These are phyloP conservation scores for Epinephelus fuscoguttatus DNA, from an alignment of 2,113 vertebrate species.

Conservation along the genomic window DNA sequence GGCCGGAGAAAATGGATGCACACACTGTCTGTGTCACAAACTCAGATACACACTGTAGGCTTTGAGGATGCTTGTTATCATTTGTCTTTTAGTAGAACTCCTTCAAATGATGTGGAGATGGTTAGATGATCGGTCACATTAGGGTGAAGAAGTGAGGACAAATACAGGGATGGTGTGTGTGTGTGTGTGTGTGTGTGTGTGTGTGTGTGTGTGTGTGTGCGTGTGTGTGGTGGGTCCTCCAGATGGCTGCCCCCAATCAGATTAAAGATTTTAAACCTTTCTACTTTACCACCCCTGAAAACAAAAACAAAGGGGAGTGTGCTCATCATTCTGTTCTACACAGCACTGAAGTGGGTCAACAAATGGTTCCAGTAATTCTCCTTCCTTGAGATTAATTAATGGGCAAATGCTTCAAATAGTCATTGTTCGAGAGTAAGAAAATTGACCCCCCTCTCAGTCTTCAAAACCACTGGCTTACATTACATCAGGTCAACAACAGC, in stretches of 20 bases:
- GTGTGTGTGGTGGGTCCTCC: background rate
- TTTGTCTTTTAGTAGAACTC: background rate
- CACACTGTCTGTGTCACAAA: background rate
- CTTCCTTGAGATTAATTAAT: conserved; percentile 5
- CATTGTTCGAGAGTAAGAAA: background rate
- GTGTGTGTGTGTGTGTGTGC: background rate
- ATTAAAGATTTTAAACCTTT: conserved; percentile 42
- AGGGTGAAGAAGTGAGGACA: background rate
- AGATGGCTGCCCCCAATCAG: conserved; percentile 47
- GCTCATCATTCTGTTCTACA: no score
- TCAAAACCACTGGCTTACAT: background rate
- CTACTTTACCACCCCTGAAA: conserved; percentile 12
- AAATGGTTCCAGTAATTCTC: background rate
- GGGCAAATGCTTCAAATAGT: conserved; percentile 1
- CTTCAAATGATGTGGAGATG: background rate
- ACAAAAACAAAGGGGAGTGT: conserved; percentile 37
- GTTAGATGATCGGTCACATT: conserved; percentile 2
- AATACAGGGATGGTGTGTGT: background rate
- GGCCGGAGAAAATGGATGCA: background rate
- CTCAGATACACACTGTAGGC: background rate
- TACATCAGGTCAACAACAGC: background rate
- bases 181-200: background rate
- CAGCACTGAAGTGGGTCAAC: background rate
- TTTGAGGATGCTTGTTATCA: background rate
- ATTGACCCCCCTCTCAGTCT: background rate